Percentiles rank a stretch among this genome's conserved stretches.
Conservation (phyloP, 2,113 vertebrate genomes). For the Apteryx owenii region DNA sequence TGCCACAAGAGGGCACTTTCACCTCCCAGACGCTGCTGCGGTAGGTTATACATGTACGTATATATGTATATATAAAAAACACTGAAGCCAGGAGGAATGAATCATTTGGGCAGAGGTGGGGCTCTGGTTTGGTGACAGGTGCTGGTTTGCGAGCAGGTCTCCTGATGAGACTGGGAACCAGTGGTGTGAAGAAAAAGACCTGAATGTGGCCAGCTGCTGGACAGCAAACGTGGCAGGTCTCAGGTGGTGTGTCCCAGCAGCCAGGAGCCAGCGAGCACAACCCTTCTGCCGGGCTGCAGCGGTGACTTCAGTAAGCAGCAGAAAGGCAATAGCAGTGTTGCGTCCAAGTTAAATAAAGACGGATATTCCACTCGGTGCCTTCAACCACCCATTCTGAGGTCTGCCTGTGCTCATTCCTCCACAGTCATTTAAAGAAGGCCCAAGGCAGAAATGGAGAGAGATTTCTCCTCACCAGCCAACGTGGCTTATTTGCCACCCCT, state of each 20-base stretch:
- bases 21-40: background rate
- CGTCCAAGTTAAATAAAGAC: conserved; percentile 17
- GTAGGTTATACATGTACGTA: background rate
- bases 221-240: background rate
- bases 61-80: background rate
- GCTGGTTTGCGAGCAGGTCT: background rate
- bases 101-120: background rate
- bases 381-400: background rate
- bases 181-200: background rate
- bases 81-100: background rate
- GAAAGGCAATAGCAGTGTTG: background rate
- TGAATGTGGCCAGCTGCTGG: background rate
- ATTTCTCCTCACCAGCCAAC: background rate
- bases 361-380: background rate
- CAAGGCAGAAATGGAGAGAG: background rate
- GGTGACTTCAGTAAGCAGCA: background rate
- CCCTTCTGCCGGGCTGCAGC: background rate
- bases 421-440: background rate
- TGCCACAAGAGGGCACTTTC: background rate
- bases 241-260: background rate
- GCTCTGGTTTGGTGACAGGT: background rate
- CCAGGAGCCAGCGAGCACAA: background rate
- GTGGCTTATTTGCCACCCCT: background rate
- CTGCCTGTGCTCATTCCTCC: background rate
- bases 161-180: background rate